Base-by-base conservation (phyloP, 2,797 vertebrate genomes). In the Sebastes cheni region DNA sequence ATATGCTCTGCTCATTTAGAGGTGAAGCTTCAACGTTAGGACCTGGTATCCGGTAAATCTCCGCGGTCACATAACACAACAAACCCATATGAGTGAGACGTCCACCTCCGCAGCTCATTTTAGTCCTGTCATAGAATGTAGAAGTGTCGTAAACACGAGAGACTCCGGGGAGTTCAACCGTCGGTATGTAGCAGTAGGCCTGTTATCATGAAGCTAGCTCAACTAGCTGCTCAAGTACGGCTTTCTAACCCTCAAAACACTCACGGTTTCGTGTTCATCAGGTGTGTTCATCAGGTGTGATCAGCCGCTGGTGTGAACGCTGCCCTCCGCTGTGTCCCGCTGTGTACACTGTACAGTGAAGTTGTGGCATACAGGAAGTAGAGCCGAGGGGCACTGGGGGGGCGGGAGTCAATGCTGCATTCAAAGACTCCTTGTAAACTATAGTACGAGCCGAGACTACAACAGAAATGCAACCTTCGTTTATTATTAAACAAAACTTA, bases 321-420 rank as follows among this genome's bases (percentile, higher is more conserved):
- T 1, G 68, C 23, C 22, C 20, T 22, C 18, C 50, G 61, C 36
- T 71, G 75, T 54, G 10, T 2, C 58, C 59, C 42, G 69, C 42
- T 36, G 34, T 36, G 11, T 36, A 12, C 34, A 36, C 32, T 34
- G 34, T 36, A 59, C 82, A 71, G 56, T 9, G 65, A 90, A 93
- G 79, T 93, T 92, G 60, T 22, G 29, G 67, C 71, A 76, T 42
- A 30, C 86, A 91, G 91, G 91, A 93, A 94, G 91, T 91, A 39
- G 46, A 67, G 74, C 77, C 66, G 39, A 71, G 79, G 64, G 36
- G 13, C 39, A 42, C 39, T 14, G 39, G 34, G 34, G 11, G 34
- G 34, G 34, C 34, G 34, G 34, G 34, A 36, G 34, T 36, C 34
- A 36, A 36, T 36, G 91, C n/a, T 84, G 88, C 90, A 5, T 93